A percentile compares a stretch with the other conserved stretches of the same genome.
Evolutionary conservation across 1,140 invertebrate genomes (phyloP).

Genomic region (Agrilus planipennis): DNA sequence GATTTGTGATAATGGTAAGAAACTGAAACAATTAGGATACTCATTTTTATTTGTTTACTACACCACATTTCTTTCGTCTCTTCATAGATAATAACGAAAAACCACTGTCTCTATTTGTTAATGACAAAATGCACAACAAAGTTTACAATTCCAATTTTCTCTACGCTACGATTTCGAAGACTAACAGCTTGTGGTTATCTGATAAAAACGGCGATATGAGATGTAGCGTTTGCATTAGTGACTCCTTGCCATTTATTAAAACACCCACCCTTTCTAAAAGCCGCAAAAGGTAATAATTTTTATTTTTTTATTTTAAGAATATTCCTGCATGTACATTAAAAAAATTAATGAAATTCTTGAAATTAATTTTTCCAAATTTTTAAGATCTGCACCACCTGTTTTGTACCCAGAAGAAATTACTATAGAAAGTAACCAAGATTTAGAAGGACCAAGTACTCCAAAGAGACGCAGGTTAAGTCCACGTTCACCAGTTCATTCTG

Average conservation of each 20-base stretch:
- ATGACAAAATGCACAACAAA: too few species aligned
- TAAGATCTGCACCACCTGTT: not conserved
- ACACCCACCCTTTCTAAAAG: too few species aligned
- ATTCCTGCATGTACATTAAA: not conserved
- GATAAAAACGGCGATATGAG: too few species aligned
- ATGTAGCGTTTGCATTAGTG: too few species aligned
- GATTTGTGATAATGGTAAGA: constrained; percentile 17
- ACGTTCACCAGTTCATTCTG: not conserved
- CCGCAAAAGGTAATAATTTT: constrained; percentile 4
- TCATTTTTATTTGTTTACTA: not conserved
- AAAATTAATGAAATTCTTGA: not conserved
- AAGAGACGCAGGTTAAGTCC: constrained; percentile 16
- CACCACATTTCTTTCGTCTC: too few species aligned
- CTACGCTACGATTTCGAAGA: not conserved
- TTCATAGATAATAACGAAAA: too few species aligned
- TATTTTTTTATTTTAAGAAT: constrained; percentile 1
- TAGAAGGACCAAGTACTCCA: constrained; percentile 12
- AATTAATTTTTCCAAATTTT: constrained; percentile 18
- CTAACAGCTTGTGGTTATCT: too few species aligned
- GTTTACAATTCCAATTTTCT: not conserved
- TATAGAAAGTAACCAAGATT: too few species aligned
- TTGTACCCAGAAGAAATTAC: too few species aligned
- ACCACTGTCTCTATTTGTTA: too few species aligned
- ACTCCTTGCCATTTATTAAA: too few species aligned
- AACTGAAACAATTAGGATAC: not conserved